Base-by-base conservation (phyloP, 2,888 invertebrate species). In the Leptinotarsa rubiginosa region DNA sequence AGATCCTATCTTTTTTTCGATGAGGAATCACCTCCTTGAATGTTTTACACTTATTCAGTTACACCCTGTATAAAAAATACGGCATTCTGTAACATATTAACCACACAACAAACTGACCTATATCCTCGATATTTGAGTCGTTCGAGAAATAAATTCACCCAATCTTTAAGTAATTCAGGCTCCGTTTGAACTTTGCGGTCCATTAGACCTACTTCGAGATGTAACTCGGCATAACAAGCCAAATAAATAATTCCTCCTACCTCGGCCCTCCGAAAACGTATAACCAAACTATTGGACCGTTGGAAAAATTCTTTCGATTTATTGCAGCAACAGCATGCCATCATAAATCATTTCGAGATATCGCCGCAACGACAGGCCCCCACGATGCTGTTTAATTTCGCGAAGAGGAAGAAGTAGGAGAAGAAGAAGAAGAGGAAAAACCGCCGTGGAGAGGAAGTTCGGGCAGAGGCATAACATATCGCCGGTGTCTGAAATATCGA, bases 331-430 rank as follows among this genome's bases (percentile, higher is more conserved):
- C 84, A 83, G 83, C 83, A 81, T 81, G 82, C 80, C 83, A 72
- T 81, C 84, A 85, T 87, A 86, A 86, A 86, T 86, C 87, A 86
- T 86, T 83, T 84, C 84, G 78, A 84, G 85, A 85, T 86, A 86
- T 85, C 84, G 84, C 82, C 78, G 78, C 82, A 81, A 76, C 79
- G 83, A 83, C 82, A 82, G 82, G 77, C 77, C 75, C 76, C 79
- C 47, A 73, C 68, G 41, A 69, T 49, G 75, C 72, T 73, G 65
- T 76, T 75, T 78, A 75, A 72, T 74, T 74, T 71, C 47, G 67
- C 67, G 50, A 54, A 68, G 64, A 64, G 54, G 66, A 31, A 50
- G 47, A 12, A 52, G 56, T 13, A 3, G 66, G n/a, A 71, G 67
- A 31, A 50, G 52, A 12, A 52, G 65, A 31, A 10, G 67, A 15